phyloP scores from a whole-genome alignment of 23 tunicate species.

The Styela plicata region DNA sequence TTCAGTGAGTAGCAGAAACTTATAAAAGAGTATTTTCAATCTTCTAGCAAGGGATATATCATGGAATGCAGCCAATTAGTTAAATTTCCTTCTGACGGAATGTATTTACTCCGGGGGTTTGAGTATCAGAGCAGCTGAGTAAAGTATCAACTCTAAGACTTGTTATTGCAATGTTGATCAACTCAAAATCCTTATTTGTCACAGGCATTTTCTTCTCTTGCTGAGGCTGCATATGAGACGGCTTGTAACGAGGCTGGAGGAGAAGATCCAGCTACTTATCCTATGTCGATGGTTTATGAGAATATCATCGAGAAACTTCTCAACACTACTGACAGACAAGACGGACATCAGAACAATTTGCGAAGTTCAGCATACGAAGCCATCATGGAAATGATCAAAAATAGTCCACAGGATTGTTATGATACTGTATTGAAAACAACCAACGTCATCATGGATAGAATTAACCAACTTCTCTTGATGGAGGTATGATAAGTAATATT shows the following conservation, averaged over 20 bases:
- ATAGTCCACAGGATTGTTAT: constrained; percentile 95
- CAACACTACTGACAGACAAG: constrained; percentile 84
- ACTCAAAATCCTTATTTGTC: not conserved
- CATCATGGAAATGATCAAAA: constrained; percentile 98
- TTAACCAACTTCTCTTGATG: constrained; percentile 76
- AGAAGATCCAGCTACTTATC: constrained; percentile 89
- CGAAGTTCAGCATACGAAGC: constrained; percentile 97
- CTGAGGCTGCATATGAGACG: constrained; percentile 93
- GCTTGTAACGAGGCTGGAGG: constrained; percentile 40
- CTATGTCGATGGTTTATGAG: constrained; percentile 84
- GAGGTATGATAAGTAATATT: no score
- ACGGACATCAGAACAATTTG: constrained; percentile 94
- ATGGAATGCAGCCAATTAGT: no score
- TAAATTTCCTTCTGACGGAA: no score
- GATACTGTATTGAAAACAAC: constrained; percentile 91
- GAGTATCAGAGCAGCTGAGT: no score
- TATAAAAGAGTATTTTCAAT: no score
- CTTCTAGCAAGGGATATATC: no score
- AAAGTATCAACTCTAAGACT: no score
- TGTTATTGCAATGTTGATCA: no score
- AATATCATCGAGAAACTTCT: constrained; percentile 85
- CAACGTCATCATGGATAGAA: constrained; percentile 77
- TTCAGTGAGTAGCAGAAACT: no score
- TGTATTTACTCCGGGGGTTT: no score
- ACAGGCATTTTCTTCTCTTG: constrained; percentile 94